Base-by-base conservation (phyloP, 2,113 vertebrate genomes). In the Ellobius talpinus region DNA sequence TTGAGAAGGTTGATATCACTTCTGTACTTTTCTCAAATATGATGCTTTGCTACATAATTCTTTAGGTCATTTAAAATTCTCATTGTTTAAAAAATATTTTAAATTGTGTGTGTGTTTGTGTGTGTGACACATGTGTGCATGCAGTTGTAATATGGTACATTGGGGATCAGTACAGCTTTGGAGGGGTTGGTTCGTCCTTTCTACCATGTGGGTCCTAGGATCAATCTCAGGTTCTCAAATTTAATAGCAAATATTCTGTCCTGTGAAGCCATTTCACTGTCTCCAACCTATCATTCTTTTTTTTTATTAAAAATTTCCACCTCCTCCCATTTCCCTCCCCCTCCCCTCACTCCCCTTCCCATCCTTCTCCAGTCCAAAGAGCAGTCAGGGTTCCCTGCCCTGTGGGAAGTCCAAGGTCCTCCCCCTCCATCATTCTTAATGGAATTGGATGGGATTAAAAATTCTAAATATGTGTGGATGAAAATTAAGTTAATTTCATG, bases 401-500 rank as follows among this genome's bases (percentile, higher is more conserved):
- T n/a, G n/a, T n/a, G n/a, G n/a, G n/a, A n/a, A n/a, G n/a, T n/a
- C n/a, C n/a, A n/a, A n/a, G n/a, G n/a, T n/a, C n/a, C n/a, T n/a
- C n/a, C n/a, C n/a, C n/a, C n/a, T n/a, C n/a, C n/a, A 29, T 84
- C 23, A 77, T 89, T 19, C 39, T 72, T 90, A 24, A 19, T 95
- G 45, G 93, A 95, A 96, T 33, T 76, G 72, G 13, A 5, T 89
- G 63, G n/a, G 31, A 50, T 76, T 55, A 58, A 87, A 91, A 95
- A 73, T 87, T 77, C 45, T 36, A 94, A 93, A 19, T 66, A 19
- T 55, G 29, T 95, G 47, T 81, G 65, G 12, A 23, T 42, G 26
- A 85, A 87, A 92, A 76, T 21, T 91, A 84, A 87, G 55, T 74
- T 85, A 79, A 87, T 91, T 94, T 95, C n/a, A 76, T 76, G 24